Evolutionary conservation across 2,888 invertebrate species (phyloP), one percentile per base, ranked within the genome.

Genomic region (Palloptera scutellata): DNA sequence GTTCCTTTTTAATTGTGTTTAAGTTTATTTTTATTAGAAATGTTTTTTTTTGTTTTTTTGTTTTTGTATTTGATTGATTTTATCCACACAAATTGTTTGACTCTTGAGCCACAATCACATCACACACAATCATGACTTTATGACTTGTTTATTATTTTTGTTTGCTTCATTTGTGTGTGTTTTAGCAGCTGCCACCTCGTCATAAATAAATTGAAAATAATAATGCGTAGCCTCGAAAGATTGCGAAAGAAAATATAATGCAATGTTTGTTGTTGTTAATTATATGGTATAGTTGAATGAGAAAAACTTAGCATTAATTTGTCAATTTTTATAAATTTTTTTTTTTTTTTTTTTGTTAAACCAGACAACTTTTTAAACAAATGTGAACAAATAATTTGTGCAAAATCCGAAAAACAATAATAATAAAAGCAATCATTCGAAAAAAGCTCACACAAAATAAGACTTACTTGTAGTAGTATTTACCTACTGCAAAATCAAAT

Each of bases 71-170:
- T 67, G 42, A 67, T 70, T 67, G 67, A 59, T 62, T 65, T 61
- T 58, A 64, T 48, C 48, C 43, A 42, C 42, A 64, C 70, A 70
- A 58, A 60, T 58, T 61, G 53, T 57, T 70, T 70, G 70, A 70
- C 64, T 64, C 64, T 59, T 67, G 67, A 40, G 48, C 61, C 19
- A 51, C 41, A 52, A 42, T 42, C 43, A 52, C 41, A 42, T 64
- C 17, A 58, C 15, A 52, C n/a, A 19, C 53, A 43, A 54, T 12
- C 30, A 40, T 11, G 40, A 42, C 17, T 61, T 61, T 48, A 51
- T 61, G 9, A 17, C 41, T 55, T 55, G 2, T 13, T 20, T 54
- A 17, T 54, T 11, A 10, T 30, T 54, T 54, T 54, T 54, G 12
- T 54, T 54, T 20, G 54, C 1, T 20, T 19, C 10, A 19, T 54